Base-by-base conservation (phyloP, 2,888 invertebrate genomes). In the Dorcus parallelipipedus region DNA sequence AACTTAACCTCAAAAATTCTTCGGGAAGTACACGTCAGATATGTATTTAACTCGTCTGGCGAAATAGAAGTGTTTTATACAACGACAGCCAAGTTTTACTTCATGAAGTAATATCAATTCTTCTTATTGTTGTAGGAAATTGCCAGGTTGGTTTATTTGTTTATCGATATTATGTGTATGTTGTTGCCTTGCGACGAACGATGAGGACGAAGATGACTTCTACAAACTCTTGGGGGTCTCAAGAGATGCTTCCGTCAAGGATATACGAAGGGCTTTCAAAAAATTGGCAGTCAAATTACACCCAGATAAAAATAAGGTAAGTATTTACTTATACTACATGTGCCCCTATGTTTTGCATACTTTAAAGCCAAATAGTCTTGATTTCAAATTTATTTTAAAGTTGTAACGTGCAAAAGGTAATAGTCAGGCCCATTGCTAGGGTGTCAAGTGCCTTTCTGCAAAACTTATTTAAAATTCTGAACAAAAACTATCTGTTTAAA, bases 261-360 rank as follows among this genome's bases (percentile, higher is more conserved):
- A 89, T 70, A 89, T 90, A 48, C 76, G 89, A 62, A 85, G 83
- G 73, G 89, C 89, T 5, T 90, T 89, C 73, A 90, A 90, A 74
- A 85, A 84, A 71, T 70, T 89, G 49, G 90, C 89, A 0, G 82
- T 90, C 5, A 82, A 81, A 54, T 79, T 84, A 65, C 90, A 90
- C 81, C 90, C 90, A 3, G 90, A 90, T 75, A 90, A 90, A 74
- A 83, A 83, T 71, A 76, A 76, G 69, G 83, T 82, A 71, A 61
- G 63, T 62, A 45, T 20, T 14, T 33, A 6, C 26, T 7, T 20
- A 3, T 23, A 52, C 20, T 49, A 49, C 26, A 26, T 3, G 2
- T 26, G 26, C 5, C 26, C 26, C 26, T 26, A 1, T 14, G 14
- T 14, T 14, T 14, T 14, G 14, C 14, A 14, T 1, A 14, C 14